These are phyloP conservation scores for Macrophya annulata DNA, from an alignment of 2,888 invertebrate genomes.

Conservation along the genomic window DNA sequence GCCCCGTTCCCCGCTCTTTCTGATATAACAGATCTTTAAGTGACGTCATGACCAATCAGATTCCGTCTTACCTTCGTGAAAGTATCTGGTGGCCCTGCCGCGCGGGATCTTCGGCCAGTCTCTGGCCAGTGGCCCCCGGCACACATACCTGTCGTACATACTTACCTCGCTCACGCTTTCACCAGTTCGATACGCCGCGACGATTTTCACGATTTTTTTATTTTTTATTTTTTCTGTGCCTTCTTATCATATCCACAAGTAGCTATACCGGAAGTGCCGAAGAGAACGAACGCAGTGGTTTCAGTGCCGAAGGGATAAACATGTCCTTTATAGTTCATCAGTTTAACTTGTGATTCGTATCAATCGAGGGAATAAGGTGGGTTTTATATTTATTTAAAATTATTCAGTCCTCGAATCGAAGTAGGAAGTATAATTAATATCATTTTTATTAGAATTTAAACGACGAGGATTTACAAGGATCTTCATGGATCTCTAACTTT, in stretches of 20 bases:
- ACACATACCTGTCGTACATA: slow-evolving; percentile 35
- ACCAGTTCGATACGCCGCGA: slow-evolving; percentile 15
- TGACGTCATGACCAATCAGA: slow-evolving; percentile 53
- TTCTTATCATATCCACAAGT: not conserved
- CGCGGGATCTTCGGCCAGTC: slow-evolving; percentile 51
- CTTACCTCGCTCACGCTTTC: slow-evolving; percentile 36
- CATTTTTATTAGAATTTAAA: not conserved
- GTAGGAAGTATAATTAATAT: not conserved
- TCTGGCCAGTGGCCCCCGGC: slow-evolving; percentile 54
- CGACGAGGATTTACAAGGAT: not conserved
- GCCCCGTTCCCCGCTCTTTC: slow-evolving; percentile 32
- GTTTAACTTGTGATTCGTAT: not conserved
- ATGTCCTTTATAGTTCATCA: not conserved
- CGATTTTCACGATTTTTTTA: slow-evolving; percentile 18
- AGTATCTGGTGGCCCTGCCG: slow-evolving; percentile 53
- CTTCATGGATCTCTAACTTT: not conserved
- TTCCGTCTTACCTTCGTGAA: slow-evolving; percentile 53
- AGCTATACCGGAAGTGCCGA: slow-evolving; percentile 8
- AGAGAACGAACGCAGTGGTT: not conserved
- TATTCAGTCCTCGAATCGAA: not conserved
- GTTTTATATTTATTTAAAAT: not conserved
- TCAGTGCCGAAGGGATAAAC: not conserved
- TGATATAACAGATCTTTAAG: slow-evolving; percentile 51
- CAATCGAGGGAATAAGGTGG: not conserved
- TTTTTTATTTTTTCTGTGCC: not conserved